A percentile compares a stretch with the other conserved stretches of the same genome.
Evolutionary conservation across 2,888 invertebrate species (phyloP).

Genomic region (Oasisia sp.): DNA sequence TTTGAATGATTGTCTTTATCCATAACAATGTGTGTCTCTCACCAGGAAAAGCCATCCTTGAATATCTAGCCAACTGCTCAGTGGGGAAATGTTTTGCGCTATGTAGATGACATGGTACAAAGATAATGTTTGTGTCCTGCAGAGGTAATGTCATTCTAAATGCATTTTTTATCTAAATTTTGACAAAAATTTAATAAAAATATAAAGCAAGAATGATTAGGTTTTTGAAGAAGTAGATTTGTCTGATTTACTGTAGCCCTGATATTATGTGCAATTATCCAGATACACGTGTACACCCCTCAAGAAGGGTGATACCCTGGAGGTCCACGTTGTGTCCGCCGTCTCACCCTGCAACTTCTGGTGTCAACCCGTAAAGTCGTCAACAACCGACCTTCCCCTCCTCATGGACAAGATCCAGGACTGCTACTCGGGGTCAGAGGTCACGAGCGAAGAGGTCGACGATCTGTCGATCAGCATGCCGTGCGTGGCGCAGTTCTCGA

Average conservation of each 20-base stretch:
- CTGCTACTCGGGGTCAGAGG: conserved; percentile 17
- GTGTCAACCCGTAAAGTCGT: conserved; percentile 17
- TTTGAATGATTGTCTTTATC: no score
- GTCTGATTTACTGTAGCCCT: not conserved
- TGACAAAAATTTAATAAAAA: not conserved
- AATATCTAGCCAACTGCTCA: no score
- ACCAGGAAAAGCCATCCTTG: no score
- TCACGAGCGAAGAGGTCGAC: not conserved
- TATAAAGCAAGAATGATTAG: not conserved
- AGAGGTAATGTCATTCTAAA: not conserved
- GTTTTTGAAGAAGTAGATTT: not conserved
- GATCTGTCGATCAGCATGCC: not conserved
- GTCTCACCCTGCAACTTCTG: conserved; percentile 23
- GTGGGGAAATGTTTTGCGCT: no score
- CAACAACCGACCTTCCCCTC: conserved; percentile 3
- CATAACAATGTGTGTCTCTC: no score
- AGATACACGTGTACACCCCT: not conserved
- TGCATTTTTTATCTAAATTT: not conserved
- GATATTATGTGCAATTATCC: not conserved
- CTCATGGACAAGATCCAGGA: conserved; percentile 26
- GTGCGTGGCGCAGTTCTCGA: not conserved
- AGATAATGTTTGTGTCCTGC: not conserved
- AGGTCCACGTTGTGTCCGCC: not conserved
- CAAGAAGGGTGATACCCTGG: not conserved
- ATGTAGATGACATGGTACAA: not conserved